Conservation (phyloP, 2,797 vertebrate genomes). For the Phalanger gymnotis region DNA sequence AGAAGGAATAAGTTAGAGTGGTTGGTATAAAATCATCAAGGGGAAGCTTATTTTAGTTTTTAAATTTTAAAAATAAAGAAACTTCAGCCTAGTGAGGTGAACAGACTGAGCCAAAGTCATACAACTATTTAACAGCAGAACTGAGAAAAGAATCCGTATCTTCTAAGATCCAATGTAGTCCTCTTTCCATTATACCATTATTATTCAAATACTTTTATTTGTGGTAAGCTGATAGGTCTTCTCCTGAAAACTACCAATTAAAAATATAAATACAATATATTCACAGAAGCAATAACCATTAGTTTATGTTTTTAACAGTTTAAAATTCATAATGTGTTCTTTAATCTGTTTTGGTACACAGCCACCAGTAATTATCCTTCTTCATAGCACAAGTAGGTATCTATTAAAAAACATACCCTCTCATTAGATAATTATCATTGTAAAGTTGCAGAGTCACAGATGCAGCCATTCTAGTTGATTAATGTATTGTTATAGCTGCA, state of each 20-base stretch:
- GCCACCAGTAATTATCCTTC: slow-evolving; percentile 24
- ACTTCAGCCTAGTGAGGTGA: background rate
- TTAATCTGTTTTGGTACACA: background rate
- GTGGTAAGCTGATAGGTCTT: background rate
- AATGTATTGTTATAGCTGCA: background rate
- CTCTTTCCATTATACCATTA: background rate
- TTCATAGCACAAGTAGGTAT: background rate
- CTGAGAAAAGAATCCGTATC: background rate
- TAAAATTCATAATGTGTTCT: slow-evolving; percentile 9
- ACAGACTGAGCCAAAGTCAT: background rate
- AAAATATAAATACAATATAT: background rate
- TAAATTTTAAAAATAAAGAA: background rate
- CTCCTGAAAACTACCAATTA: background rate
- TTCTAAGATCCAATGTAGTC: background rate
- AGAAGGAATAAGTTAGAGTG: background rate
- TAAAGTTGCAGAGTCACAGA: background rate
- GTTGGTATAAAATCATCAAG: background rate
- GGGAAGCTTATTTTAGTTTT: background rate
- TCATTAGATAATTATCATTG: background rate
- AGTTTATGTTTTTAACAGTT: slow-evolving; percentile 23
- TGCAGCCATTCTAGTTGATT: background rate
- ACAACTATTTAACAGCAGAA: background rate
- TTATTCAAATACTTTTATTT: slow-evolving; percentile 17
- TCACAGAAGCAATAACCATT: background rate
- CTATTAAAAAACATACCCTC: background rate